Conservation (phyloP, 2,888 invertebrate genomes). For the Balanococcus diminutus region DNA sequence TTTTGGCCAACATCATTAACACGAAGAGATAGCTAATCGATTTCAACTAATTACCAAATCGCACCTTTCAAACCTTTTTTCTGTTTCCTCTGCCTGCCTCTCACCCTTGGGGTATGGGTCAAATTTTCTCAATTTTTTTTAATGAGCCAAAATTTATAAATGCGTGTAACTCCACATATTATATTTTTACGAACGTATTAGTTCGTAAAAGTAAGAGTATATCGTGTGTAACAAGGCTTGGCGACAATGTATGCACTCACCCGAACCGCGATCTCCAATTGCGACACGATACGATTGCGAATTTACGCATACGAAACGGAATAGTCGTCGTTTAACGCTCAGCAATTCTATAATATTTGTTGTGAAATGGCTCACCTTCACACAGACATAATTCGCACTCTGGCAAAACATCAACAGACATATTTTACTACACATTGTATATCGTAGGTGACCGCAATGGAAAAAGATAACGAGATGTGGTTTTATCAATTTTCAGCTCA, state of each 20-base stretch:
- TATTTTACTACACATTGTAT: neutral
- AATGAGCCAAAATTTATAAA: too few relatives aligned
- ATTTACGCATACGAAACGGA: constrained; percentile 23
- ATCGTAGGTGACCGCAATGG: neutral
- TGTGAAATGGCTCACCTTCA: constrained; percentile 6
- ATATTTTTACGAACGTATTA: too few relatives aligned
- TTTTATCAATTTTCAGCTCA: too few relatives aligned
- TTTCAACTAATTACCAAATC: neutral
- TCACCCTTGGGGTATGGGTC: neutral
- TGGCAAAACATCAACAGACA: neutral
- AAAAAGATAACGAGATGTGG: neutral
- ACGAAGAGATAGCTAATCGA: neutral
- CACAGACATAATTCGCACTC: neutral
- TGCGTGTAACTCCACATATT: too few relatives aligned
- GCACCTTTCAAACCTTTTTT: neutral
- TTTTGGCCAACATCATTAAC: neutral
- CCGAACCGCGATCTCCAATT: neutral
- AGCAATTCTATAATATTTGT: neutral
- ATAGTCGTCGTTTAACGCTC: neutral
- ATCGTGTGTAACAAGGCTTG: neutral
- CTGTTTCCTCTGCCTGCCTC: neutral
- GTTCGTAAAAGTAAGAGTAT: too few relatives aligned
- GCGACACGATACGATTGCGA: neutral
- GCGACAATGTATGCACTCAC: neutral
- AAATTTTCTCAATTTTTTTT: neutral